phyloP scores from a whole-genome alignment of 2,888 invertebrate species.

The Automeris io region DNA sequence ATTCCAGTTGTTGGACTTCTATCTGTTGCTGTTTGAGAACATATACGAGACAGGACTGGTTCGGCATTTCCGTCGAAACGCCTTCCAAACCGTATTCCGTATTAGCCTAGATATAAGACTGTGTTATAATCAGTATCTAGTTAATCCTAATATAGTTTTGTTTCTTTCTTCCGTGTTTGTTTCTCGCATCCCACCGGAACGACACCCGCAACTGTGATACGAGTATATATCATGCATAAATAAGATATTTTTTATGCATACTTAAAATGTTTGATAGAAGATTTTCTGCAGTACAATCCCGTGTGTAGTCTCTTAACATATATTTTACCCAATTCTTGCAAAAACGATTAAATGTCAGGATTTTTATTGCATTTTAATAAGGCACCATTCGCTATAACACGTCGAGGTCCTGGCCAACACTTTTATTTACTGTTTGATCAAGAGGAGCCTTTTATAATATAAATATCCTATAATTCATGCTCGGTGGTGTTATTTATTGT shows the following conservation, averaged over 20 bases:
- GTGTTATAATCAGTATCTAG: too few relatives aligned
- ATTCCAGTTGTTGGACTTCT: too few relatives aligned
- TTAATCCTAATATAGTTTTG: too few relatives aligned
- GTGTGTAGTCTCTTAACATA: constrained; percentile 19
- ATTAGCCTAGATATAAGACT: too few relatives aligned
- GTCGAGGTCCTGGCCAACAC: constrained; percentile 24
- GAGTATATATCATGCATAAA: too few relatives aligned
- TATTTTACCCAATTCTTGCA: constrained; percentile 34
- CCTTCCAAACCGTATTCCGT: too few relatives aligned
- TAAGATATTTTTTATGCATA: not conserved
- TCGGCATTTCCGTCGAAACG: too few relatives aligned
- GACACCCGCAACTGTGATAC: too few relatives aligned
- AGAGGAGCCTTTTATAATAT: constrained; percentile 23
- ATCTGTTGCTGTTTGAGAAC: too few relatives aligned
- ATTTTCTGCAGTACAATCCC: constrained; percentile 1
- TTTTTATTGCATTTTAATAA: constrained; percentile 59
- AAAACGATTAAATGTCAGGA: constrained; percentile 44
- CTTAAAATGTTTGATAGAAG: not conserved
- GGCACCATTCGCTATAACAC: constrained; percentile 28
- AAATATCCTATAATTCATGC: constrained; percentile 20
- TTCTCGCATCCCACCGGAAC: too few relatives aligned
- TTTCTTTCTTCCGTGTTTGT: too few relatives aligned
- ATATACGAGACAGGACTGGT: too few relatives aligned
- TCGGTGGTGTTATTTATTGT: constrained; percentile 23
- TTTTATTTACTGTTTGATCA: constrained; percentile 32